Evolutionary conservation across 2,113 vertebrate genomes (phyloP), one percentile per base, ranked within the genome.

Genomic region (Boleophthalmus pectinirostris): DNA sequence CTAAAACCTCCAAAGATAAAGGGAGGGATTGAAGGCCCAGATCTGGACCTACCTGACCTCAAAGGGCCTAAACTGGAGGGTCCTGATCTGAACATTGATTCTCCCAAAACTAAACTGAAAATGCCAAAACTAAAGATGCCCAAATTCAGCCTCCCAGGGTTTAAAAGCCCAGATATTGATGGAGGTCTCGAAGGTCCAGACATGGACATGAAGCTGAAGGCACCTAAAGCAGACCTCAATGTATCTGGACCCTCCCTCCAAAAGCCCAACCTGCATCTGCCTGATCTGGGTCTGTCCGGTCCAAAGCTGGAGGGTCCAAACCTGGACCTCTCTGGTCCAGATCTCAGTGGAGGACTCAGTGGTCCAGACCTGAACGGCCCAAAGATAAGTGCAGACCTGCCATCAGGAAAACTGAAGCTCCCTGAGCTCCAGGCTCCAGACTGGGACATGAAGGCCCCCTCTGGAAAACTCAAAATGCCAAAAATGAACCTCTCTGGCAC

Each of bases 61-160:
- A 87, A 85, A 69, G 54, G 66, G 7, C 88, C 89, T 6, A 84
- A 90, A 2, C 12, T 91, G 18, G 74, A 90, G 29, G 0, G 78
- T 38, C 88, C 88, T 56, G 66, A 86, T 66, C 0, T 85, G 24
- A 81, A 85, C 67, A 54, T 84, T 43, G 77, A 72, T 66, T 75
- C 74, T 9, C 82, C 84, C 1, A 70, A 82, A 43, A 12, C 75
- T 33, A 85, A 88, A 58, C 1, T 85, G 0, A 87, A 84, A 66
- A 66, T 82, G 38, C 82, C 87, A 10, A 84, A 88, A 75, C 1
- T 87, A 0, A 91, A 89, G 33, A 83, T 83, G 80, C 89, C 89
- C 0, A 86, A 86, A 46, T 74, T 89, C 29, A 45, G n/a, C 5
- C 0, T 79, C 0, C 82, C 86, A 66, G 58, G 56, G 9, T 43